A percentile compares a stretch with the other conserved stretches of the same genome.
phyloP scores from a whole-genome alignment of 2,113 vertebrate species.

The Ciconia maguari region DNA sequence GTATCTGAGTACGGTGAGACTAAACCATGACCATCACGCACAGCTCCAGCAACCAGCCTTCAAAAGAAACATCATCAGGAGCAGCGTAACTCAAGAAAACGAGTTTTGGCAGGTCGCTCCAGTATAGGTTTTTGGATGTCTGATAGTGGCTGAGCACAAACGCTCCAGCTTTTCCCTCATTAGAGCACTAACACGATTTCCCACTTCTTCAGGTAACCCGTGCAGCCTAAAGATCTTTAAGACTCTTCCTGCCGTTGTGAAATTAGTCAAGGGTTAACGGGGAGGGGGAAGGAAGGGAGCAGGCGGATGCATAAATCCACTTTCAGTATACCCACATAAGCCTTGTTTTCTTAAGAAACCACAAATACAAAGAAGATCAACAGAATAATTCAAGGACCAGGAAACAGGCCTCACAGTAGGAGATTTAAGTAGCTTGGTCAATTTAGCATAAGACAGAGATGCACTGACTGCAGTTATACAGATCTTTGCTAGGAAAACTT shows the following conservation, averaged over 20 bases:
- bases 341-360: constrained; percentile 26
- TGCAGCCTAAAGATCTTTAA: not conserved
- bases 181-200: not conserved
- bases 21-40: not conserved
- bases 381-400: not conserved
- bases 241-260: not conserved
- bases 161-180: not conserved
- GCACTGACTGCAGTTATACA: not conserved
- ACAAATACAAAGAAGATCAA: constrained; percentile 17
- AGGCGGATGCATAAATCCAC: not conserved
- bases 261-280: not conserved
- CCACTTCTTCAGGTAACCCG: not conserved
- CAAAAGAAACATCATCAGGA: not conserved
- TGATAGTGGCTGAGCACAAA: not conserved
- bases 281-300: not conserved
- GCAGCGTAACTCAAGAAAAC: not conserved
- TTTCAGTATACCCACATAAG: not conserved
- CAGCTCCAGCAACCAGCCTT: not conserved
- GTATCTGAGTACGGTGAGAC: not conserved
- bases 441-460: not conserved
- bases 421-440: not conserved
- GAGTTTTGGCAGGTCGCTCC: fast-evolving
- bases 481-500: not conserved
- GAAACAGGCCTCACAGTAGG: not conserved
- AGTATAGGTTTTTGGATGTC: not conserved